Evolutionary conservation across 2,113 vertebrate species (phyloP), one percentile per base, ranked within the genome.

Genomic region (Colaptes auratus): DNA sequence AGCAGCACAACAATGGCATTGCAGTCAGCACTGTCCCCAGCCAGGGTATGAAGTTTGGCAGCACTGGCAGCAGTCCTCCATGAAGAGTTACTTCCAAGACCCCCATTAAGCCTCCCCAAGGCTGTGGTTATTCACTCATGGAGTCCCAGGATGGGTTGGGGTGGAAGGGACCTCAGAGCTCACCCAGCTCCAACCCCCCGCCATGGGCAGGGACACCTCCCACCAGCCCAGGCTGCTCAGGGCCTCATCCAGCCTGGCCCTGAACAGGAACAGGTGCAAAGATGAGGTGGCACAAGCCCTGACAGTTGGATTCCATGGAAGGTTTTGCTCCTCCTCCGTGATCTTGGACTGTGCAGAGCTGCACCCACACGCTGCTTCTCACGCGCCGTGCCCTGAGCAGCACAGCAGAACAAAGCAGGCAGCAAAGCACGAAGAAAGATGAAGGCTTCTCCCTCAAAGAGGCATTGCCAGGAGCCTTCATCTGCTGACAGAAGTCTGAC

Each of bases 301-400:
- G 9, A 61, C 61, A 67, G 36, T 33, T 69, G 44, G 4, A 50
- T 46, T 90, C 17, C 24, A 79, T 27, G 3, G 67, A 66, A 66
- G 61, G 15, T 16, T 73, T 70, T 50, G 19, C 23, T 73, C 28
- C 35, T 81, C 20, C 58, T 91, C 50, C 63, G 24, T 9, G 7
- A 89, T 50, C 74, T 35, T 76, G 58, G 84, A 70, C 87, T 84
- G 71, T 18, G 42, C 67, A 79, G n/a, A 92, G 82, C n/a, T 88
- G 55, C 63, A 94, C 79, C 79, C 67, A 80, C 88, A 82, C 67
- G 39, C 1, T 27, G 35, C 88, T 59, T 89, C 55, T 85, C 75
- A 82, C 35, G 73, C 82, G 75, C 63, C 16, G 13, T 63, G 35
- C n/a, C 60, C 82, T 76, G 39, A 85, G 79, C 75, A 92, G 67